Base-by-base conservation (phyloP, 2,888 invertebrate genomes). In the Chesias legatella region DNA sequence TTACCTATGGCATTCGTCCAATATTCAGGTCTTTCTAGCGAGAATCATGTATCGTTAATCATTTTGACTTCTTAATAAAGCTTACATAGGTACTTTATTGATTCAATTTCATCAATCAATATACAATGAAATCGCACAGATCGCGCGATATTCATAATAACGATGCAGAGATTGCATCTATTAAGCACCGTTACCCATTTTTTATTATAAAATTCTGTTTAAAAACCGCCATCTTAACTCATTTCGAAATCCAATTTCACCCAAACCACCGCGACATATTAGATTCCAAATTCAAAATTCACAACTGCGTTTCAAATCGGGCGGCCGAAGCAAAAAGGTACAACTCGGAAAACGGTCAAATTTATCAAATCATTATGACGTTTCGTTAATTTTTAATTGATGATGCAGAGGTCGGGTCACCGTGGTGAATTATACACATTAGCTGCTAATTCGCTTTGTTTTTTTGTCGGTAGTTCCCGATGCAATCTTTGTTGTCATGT, bases 401-500 rank as follows among this genome's bases (percentile, higher is more conserved):
- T 68, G 64, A 55, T 56, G 48, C 55, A 27, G 48, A 60, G 63
- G 65, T 64, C 63, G 68, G 71, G 74, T 74, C 73, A 64, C 78
- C 75, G 76, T 69, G 73, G 62, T 71, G 67, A 75, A 82, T 83
- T 67, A 70, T 62, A 65, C 66, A 72, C 73, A 79, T 79, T 67
- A 78, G 65, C 73, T 69, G 76, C 63, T 80, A 80, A 83, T 79
- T 71, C 64, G 69, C 13, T 68, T 68, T 60, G 56, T 69, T 60
- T 65, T 63, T 65, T 72, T 63, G 53, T 58, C 60, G 57, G 62
- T 61, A 63, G 62, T 58, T 22, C 43, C 33, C 10, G 48, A 48
- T 49, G 40, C 28, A 33, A 48, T 44, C 34, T 39, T 34, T 32
- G 22, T 30, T 34, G 36, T 39, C 43, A 38, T 48, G 35, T 39